These are phyloP conservation scores for Cheilosia impressa DNA, from an alignment of 2,888 invertebrate genomes.

Conservation along the genomic window DNA sequence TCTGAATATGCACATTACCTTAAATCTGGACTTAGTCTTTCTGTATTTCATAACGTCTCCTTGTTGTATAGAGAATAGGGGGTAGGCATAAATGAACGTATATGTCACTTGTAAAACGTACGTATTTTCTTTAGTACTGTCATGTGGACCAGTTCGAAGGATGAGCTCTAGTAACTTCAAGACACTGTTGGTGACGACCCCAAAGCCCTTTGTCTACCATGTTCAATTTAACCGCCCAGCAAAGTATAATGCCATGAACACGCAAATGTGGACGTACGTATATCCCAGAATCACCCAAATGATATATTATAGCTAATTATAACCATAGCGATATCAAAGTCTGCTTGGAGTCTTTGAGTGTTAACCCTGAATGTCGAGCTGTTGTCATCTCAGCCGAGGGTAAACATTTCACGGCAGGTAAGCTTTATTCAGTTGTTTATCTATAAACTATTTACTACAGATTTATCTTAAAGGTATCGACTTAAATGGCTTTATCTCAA, in stretches of 20 bases:
- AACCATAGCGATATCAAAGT: conserved; percentile 89
- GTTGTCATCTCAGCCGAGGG: conserved; percentile 94
- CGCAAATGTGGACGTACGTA: conserved; percentile 92
- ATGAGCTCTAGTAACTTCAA: conserved; percentile 77
- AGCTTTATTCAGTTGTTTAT: conserved; percentile 83
- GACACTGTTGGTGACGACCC: conserved; percentile 79
- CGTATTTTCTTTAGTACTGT: too few species aligned
- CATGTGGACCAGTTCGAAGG: conserved; percentile 15
- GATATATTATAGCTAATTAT: too few species aligned
- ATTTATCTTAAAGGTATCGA: conserved; percentile 84
- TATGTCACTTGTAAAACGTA: too few species aligned
- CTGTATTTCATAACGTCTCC: too few species aligned
- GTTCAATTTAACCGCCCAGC: conserved; percentile 96
- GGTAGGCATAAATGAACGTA: too few species aligned
- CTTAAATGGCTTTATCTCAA: conserved; percentile 84
- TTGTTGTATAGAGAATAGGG: too few species aligned
- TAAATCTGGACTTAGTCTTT: too few species aligned
- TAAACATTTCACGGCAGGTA: conserved; percentile 93
- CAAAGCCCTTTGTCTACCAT: conserved; percentile 88
- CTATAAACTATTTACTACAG: not conserved
- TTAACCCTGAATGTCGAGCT: conserved; percentile 92
- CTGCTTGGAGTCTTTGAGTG: conserved; percentile 91
- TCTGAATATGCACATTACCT: too few species aligned
- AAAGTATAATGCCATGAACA: conserved; percentile 93
- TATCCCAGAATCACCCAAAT: too few species aligned